These are phyloP conservation scores for Anniella stebbinsi DNA, from an alignment of 2,797 vertebrate genomes.

Conservation along the genomic window DNA sequence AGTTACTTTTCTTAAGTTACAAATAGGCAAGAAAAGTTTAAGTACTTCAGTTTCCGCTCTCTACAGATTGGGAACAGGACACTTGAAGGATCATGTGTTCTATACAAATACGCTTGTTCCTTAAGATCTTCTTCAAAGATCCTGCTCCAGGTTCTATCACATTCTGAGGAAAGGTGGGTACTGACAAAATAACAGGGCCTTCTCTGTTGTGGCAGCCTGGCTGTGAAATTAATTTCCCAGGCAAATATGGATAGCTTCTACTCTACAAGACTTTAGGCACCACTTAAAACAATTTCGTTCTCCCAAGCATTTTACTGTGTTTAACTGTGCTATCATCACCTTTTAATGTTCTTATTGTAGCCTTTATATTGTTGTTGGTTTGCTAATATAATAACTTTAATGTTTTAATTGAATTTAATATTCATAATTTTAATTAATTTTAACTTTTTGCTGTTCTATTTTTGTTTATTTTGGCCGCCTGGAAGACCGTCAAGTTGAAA, in stretches of 20 bases:
- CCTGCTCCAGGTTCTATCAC: not conserved
- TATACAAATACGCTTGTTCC: not conserved
- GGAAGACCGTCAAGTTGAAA: not conserved
- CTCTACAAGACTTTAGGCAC: not conserved
- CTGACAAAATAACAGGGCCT: not conserved
- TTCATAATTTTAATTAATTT: not conserved
- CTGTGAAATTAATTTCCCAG: not conserved
- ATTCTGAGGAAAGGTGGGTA: not conserved
- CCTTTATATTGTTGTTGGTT: not conserved
- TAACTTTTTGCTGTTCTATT: not conserved
- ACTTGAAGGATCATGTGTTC: not conserved
- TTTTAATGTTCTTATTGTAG: not conserved
- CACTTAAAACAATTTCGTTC: not conserved
- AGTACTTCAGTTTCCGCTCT: not conserved
- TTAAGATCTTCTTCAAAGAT: not conserved
- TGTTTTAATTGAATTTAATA: not conserved
- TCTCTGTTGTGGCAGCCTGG: not conserved
- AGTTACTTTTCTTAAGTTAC: not conserved
- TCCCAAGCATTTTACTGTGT: no score
- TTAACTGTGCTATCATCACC: not conserved
- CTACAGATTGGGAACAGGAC: not conserved
- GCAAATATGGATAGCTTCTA: not conserved
- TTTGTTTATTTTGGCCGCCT: not conserved
- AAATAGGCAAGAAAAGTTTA: rapidly evolving
- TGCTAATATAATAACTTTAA: no score